A percentile compares a stretch with the other conserved stretches of the same genome.
Evolutionary conservation across 2,888 invertebrate genomes (phyloP).

Genomic region (Caenorhabditis sp.): DNA sequence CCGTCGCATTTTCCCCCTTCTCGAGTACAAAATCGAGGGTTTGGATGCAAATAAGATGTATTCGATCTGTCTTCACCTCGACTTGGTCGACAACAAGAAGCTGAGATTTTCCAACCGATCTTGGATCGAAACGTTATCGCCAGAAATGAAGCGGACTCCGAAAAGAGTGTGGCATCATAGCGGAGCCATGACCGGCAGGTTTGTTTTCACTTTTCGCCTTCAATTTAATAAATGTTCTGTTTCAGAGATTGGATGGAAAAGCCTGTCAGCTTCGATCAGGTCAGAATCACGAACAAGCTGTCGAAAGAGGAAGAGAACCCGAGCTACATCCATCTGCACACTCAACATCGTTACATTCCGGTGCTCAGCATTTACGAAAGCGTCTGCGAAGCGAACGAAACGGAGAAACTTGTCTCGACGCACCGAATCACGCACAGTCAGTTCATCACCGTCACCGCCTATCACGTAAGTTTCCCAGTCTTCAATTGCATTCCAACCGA

Average conservation of each 20-base stretch:
- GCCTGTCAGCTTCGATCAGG: constrained; percentile 14
- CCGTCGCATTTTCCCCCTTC: constrained; percentile 17
- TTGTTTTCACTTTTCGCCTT: too few relatives aligned
- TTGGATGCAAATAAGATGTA: constrained; percentile 4
- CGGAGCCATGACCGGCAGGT: neutral
- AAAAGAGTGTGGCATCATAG: constrained; percentile 15
- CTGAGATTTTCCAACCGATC: neutral
- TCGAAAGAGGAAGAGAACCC: constrained; percentile 1
- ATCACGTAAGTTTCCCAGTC: constrained; percentile 13
- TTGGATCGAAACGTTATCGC: neutral
- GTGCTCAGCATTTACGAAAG: constrained; percentile 8
- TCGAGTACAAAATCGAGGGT: constrained; percentile 9
- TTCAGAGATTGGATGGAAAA: constrained; percentile 29
- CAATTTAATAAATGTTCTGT: too few relatives aligned
- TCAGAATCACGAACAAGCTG: constrained; percentile 23
- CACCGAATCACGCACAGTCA: constrained; percentile 10
- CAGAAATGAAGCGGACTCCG: neutral
- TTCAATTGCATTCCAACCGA: neutral
- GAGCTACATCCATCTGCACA: constrained; percentile 8
- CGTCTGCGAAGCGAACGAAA: neutral
- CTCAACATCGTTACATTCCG: constrained; percentile 35
- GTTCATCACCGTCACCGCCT: constrained; percentile 31
- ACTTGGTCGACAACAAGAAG: neutral
- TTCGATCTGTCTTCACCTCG: neutral
- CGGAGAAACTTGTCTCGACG: neutral